These are phyloP conservation scores for Craterocephalus amniculus DNA, from an alignment of 2,797 vertebrate species.

Conservation along the genomic window DNA sequence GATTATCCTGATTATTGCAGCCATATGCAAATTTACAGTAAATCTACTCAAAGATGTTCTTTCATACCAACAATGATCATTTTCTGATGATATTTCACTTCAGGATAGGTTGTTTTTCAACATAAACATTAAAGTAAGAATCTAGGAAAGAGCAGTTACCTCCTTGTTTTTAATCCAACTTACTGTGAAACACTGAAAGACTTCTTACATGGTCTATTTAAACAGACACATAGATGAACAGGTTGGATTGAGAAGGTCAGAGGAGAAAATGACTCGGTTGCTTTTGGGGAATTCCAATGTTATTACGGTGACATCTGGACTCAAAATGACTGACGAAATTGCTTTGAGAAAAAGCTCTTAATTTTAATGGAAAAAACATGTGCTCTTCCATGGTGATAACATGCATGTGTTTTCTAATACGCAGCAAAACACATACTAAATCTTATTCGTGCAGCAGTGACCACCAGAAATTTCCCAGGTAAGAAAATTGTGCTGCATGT, in stretches of 20 bases:
- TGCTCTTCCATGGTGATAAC: conserved; percentile 4
- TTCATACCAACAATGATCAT: neutral
- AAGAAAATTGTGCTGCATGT: conserved; percentile 57
- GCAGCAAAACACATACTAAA: conserved; percentile 28
- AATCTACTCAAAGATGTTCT: neutral
- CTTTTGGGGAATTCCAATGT: conserved; percentile 40
- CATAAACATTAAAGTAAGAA: neutral
- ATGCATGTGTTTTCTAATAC: conserved; percentile 30
- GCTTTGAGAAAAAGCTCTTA: conserved; percentile 5
- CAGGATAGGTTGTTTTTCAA: neutral
- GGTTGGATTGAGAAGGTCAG: conserved; percentile 16
- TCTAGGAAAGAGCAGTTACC: neutral
- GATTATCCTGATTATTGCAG: neutral
- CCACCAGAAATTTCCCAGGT: conserved; percentile 35
- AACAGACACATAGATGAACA: conserved; percentile 21
- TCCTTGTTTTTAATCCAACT: conserved; percentile 6
- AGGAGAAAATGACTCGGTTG: conserved; percentile 20
- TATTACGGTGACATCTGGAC: conserved; percentile 33
- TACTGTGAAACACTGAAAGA: neutral
- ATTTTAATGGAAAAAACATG: conserved; percentile 30
- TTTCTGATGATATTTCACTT: neutral
- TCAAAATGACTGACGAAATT: conserved; percentile 25
- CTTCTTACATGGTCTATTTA: conserved; percentile 9
- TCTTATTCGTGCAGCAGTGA: conserved; percentile 39
- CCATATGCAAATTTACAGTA: neutral